Evolutionary conservation across 2,888 invertebrate species (phyloP), one percentile per base, ranked within the genome.

Genomic region (Anagyrus pseudococci): DNA sequence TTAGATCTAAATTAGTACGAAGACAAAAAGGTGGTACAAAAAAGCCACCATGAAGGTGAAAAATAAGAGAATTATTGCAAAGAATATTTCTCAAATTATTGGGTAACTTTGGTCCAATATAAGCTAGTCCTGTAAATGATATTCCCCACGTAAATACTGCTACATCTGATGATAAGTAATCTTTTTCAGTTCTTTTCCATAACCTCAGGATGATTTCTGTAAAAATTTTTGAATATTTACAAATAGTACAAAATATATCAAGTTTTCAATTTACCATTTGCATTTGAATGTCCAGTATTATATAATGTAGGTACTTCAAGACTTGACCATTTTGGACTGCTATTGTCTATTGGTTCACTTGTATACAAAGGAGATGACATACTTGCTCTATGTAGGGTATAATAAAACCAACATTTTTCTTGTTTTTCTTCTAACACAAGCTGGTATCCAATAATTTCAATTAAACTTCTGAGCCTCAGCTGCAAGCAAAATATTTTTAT

Each of bases 31-130:
- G 78, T 68, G 85, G 84, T 41, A 91, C 90, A 77, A 95, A 96
- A 74, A 88, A 92, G 3, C 94, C 94, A 40, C 93, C 94, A 67
- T 91, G 91, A 86, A 96, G 88, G 83, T 92, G 90, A 80, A 96
- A 93, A 71, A 96, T 88, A 71, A 94, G 82, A 47, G 92, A 88
- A 77, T 92, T 89, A 49, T 85, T 83, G 76, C 85, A 85, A 71
- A 92, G 88, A 72, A 88, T 85, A 58, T 85, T 85, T 2, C 89
- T 87, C 44, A 88, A 86, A 73, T 89, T 86, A 70, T 85, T 85
- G 13, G 87, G 83, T 59, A 89, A 79, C 76, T 89, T 88, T 52
- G 88, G 87, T 52, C 91, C 89, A 46, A 92, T 85, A 72, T 90
- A 92, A 56, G 90, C 85, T 15, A 96, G 84, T 0, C 95, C 95